A percentile compares a stretch with the other conserved stretches of the same genome.
Conservation (phyloP, 2,888 invertebrate genomes). For the Crematogaster levior region DNA sequence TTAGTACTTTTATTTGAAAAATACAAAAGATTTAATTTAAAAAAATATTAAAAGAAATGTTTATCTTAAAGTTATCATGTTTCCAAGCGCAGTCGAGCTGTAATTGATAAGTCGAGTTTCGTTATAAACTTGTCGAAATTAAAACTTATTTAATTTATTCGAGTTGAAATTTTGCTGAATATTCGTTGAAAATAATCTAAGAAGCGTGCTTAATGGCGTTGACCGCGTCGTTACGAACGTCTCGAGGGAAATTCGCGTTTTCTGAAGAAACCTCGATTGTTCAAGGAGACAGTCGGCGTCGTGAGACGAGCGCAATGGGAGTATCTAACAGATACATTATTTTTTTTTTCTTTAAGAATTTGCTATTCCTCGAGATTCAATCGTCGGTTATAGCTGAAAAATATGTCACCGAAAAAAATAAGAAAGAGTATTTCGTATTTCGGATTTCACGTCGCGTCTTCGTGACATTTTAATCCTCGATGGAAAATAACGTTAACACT, state of each 20-base stretch:
- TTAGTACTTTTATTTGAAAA: neutral
- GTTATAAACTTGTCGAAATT: slow-evolving; percentile 26
- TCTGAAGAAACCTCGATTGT: slow-evolving; percentile 54
- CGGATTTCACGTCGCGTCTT: slow-evolving; percentile 39
- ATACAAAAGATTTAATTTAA: neutral
- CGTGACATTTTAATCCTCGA: slow-evolving; percentile 49
- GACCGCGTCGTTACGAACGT: slow-evolving; percentile 52
- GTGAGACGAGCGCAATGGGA: slow-evolving; percentile 14
- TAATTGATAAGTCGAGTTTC: slow-evolving; percentile 11
- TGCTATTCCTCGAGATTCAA: slow-evolving; percentile 23
- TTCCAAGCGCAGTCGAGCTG: neutral
- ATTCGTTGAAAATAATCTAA: slow-evolving; percentile 55
- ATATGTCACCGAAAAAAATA: slow-evolving; percentile 31
- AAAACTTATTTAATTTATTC: slow-evolving; percentile 24
- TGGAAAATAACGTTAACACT: slow-evolving; percentile 39
- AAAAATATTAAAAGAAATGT: neutral
- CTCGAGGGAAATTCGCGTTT: slow-evolving; percentile 68
- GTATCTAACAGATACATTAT: slow-evolving; percentile 43
- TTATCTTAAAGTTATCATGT: neutral
- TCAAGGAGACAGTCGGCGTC: neutral
- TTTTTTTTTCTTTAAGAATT: slow-evolving; percentile 51
- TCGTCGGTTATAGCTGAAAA: slow-evolving; percentile 40
- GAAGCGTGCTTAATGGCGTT: slow-evolving; percentile 42
- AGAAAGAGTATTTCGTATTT: neutral
- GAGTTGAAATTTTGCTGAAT: slow-evolving; percentile 40